Percentiles rank a stretch among this genome's conserved stretches.
Evolutionary conservation across 2,797 vertebrate species (phyloP).

Genomic region (Dendrocincla tyrannina): DNA sequence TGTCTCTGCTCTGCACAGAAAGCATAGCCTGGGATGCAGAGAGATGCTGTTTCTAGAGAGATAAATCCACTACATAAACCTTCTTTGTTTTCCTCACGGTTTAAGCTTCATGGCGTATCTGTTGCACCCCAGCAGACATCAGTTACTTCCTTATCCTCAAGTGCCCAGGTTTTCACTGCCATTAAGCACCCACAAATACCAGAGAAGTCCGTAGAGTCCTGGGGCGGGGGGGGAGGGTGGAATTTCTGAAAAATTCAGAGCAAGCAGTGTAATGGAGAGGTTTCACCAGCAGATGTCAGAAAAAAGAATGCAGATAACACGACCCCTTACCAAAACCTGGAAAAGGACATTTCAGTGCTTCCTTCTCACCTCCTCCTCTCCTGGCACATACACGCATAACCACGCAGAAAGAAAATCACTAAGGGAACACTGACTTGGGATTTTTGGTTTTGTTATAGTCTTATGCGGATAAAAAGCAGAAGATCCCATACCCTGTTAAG

Average conservation of each 20-base stretch:
- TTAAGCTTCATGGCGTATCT: neutral
- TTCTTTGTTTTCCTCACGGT: neutral
- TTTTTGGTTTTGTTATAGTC: neutral
- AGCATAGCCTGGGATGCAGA: neutral
- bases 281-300: conserved; percentile 60
- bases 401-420: neutral
- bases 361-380: neutral
- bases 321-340: neutral
- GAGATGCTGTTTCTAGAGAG: neutral
- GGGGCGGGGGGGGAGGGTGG: too few species aligned
- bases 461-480: neutral
- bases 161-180: neutral
- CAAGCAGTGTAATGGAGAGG: conserved; percentile 1
- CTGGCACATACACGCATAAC: neutral
- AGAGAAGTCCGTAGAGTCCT: neutral
- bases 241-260: neutral
- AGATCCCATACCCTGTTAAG: neutral
- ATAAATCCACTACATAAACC: neutral
- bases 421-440: neutral
- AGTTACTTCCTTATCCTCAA: neutral
- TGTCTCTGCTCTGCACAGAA: neutral
- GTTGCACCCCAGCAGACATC: neutral
- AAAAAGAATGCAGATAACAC: neutral
- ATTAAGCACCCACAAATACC: neutral
- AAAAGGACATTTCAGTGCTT: neutral